Percentiles rank a stretch among this genome's conserved stretches.
Evolutionary conservation across 2,113 vertebrate species (phyloP).

Genomic region (Rhegmatorhina hoffmannsi): DNA sequence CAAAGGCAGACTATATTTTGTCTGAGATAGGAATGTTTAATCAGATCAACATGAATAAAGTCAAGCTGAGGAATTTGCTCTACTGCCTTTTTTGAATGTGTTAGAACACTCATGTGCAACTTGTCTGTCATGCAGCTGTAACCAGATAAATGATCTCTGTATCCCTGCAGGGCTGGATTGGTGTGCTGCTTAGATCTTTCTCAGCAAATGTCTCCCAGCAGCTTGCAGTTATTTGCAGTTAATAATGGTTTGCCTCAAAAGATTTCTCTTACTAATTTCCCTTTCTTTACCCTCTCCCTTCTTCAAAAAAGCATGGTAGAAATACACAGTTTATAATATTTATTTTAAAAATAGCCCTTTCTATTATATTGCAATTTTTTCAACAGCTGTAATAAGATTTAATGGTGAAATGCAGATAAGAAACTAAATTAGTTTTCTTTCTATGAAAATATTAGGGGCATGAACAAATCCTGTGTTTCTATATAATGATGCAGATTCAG

Average conservation of each 20-base stretch:
- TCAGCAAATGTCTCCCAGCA: neutral
- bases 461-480: neutral
- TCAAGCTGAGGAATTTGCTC: neutral
- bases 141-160: neutral
- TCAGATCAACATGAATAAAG: neutral
- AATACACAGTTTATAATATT: neutral
- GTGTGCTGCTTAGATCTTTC: neutral
- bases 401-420: neutral
- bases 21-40: neutral
- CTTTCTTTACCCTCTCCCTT: neutral
- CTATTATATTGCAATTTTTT: neutral
- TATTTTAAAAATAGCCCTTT: neutral
- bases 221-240: neutral
- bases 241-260: neutral
- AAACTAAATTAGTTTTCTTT: neutral
- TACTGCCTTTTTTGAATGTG: neutral
- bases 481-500: neutral
- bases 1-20: neutral
- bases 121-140: neutral
- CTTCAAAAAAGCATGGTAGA: neutral
- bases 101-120: neutral
- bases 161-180: neutral
- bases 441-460: neutral
- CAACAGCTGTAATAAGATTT: neutral
- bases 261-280: neutral